Percentiles rank a stretch among this genome's conserved stretches.
Evolutionary conservation across 2,797 vertebrate species (phyloP).

Genomic region (Orestias chungarensis): DNA sequence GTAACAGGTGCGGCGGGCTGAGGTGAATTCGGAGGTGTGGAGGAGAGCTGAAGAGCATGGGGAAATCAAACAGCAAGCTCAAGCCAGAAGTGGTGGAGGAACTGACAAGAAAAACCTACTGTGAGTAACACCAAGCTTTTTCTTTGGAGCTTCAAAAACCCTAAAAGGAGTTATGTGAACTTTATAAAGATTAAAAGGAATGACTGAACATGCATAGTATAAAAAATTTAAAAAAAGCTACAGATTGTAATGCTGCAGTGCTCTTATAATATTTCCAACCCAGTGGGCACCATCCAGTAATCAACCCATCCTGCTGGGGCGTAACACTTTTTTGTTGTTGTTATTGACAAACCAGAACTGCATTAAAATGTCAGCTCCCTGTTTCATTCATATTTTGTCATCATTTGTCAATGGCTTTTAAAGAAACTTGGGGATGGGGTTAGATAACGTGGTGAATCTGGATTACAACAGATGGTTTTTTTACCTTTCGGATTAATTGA

Average conservation of each 20-base stretch:
- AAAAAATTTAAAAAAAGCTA: constrained; percentile 12
- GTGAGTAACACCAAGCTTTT: constrained; percentile 82
- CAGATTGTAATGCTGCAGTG: constrained; percentile 17
- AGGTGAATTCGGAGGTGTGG: constrained; percentile 64
- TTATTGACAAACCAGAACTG: constrained; percentile 34
- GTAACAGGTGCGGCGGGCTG: constrained; percentile 67
- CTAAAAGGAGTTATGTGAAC: constrained; percentile 1
- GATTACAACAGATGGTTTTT: background rate
- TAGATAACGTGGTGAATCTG: constrained; percentile 58
- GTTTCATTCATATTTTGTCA: constrained; percentile 45
- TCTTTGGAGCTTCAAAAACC: constrained; percentile 15
- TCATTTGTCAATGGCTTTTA: constrained; percentile 54
- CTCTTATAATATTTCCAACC: constrained; percentile 25
- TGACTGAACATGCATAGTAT: constrained; percentile 5
- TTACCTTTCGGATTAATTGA: background rate
- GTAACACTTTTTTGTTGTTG: constrained; percentile 14
- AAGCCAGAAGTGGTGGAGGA: constrained; percentile 97
- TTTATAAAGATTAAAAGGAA: background rate
- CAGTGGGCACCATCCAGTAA: constrained; percentile 24
- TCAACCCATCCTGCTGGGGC: constrained; percentile 15
- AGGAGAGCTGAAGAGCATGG: constrained; percentile 84
- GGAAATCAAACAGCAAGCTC: constrained; percentile 98
- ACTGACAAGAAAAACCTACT: constrained; percentile 96
- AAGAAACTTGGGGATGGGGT: constrained; percentile 40
- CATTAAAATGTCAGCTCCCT: constrained; percentile 32